These are phyloP conservation scores for Turritopsis dohrnii DNA, from an alignment of 30 jellyfish, hydroid and myxozoan genomes.

Conservation along the genomic window DNA sequence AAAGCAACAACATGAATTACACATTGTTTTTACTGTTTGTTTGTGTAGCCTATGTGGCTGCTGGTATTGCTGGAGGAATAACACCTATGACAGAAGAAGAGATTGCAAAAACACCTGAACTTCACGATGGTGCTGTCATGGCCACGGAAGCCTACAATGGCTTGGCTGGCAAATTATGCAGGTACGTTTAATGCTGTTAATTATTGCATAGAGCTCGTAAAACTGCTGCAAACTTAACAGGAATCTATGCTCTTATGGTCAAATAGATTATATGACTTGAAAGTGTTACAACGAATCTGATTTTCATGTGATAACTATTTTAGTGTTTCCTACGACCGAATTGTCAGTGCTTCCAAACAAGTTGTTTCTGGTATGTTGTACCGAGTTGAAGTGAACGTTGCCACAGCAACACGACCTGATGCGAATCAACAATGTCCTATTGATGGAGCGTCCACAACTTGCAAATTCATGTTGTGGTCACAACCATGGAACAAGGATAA, in stretches of 20 bases:
- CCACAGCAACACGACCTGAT: neutral
- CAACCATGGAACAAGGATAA: conserved; percentile 15
- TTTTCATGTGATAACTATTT: neutral
- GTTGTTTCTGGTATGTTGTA: conserved; percentile 20
- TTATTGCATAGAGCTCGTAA: too few species aligned
- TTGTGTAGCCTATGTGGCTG: neutral
- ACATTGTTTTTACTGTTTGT: neutral
- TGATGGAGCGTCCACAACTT: neutral
- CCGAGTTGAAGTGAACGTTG: conserved; percentile 11
- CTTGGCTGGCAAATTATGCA: neutral
- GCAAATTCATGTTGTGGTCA: conserved; percentile 17
- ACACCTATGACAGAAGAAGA: neutral
- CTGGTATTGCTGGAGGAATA: neutral
- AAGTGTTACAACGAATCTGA: neutral
- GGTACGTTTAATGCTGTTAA: too few species aligned
- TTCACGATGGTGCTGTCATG: neutral
- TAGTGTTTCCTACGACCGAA: neutral
- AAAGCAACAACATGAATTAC: neutral
- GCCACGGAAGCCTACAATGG: neutral
- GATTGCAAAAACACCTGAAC: neutral
- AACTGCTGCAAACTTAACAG: too few species aligned
- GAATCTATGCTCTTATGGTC: too few species aligned
- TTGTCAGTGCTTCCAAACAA: conserved; percentile 4
- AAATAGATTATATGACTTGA: too few species aligned
- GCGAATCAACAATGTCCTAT: conserved; percentile 14